These are phyloP conservation scores for Gambusia yucatana DNA, from an alignment of 2,797 vertebrate species.

Conservation along the genomic window DNA sequence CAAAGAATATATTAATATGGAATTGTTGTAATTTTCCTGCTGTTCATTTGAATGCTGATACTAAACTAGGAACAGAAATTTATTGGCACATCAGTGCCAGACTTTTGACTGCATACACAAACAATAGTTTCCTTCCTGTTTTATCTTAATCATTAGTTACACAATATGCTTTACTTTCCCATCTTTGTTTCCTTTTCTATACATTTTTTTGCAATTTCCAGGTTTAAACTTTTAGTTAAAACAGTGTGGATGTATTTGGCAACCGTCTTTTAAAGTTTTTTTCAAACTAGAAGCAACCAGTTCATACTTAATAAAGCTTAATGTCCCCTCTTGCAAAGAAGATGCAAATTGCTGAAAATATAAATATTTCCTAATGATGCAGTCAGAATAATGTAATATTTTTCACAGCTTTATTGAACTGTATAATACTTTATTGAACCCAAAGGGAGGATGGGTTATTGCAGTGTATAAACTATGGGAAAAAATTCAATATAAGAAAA, in stretches of 20 bases:
- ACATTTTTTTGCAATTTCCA: no score
- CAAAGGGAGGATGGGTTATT: background rate
- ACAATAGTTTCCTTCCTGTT: no score
- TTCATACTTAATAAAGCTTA: background rate
- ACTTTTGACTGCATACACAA: no score
- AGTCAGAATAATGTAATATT: background rate
- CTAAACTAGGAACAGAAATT: no score
- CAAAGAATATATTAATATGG: no score
- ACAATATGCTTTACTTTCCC: no score
- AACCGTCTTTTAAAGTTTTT: background rate
- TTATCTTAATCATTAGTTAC: no score
- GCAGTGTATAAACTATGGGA: background rate
- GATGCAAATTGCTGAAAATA: background rate
- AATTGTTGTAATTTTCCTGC: no score
- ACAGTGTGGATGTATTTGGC: background rate
- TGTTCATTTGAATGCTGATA: no score
- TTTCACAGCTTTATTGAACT: conserved; percentile 1
- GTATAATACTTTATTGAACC: background rate
- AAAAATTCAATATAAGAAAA: background rate
- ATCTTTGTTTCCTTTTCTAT: no score
- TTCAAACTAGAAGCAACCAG: background rate
- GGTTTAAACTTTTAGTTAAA: background rate
- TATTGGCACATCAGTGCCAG: no score
- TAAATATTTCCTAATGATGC: background rate
- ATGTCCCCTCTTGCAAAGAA: background rate